Percentiles rank a stretch among this genome's conserved stretches.
phyloP scores from a whole-genome alignment of 2,888 invertebrate genomes.

The Drosophila buzzatii region DNA sequence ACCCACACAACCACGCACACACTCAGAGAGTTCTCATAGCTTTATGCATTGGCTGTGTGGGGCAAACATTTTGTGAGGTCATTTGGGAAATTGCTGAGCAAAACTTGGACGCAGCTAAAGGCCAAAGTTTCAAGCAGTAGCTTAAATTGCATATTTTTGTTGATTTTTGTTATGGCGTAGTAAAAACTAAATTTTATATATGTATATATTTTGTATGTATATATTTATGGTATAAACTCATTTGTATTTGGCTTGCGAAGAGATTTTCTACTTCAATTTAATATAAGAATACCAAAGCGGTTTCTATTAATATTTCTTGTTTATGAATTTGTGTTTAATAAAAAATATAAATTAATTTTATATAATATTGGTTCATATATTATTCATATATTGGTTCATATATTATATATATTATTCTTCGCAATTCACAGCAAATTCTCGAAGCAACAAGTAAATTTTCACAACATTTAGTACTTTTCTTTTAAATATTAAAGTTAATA shows the following conservation, averaged over 20 bases:
- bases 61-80: constrained; percentile 57
- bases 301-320: not conserved
- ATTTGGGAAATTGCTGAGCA: constrained; percentile 43
- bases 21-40: not conserved
- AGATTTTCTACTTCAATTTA: not conserved
- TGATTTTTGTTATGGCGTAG: constrained; percentile 12
- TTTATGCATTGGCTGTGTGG: constrained; percentile 8
- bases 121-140: constrained; percentile 54
- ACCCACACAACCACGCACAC: constrained; percentile 24
- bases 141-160: constrained; percentile 37
- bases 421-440: no score
- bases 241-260: not conserved
- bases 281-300: not conserved
- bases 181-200: constrained; percentile 11
- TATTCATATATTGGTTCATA: no score
- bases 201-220: not conserved
- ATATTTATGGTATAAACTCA: no score
- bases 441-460: not conserved
- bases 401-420: no score
- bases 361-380: no score
- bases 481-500: not conserved
- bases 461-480: not conserved
- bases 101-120: constrained; percentile 46
- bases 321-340: no score
- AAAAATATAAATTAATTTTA: not conserved